Conservation (phyloP, 2,888 invertebrate species). For the Antheraea assamensis region DNA sequence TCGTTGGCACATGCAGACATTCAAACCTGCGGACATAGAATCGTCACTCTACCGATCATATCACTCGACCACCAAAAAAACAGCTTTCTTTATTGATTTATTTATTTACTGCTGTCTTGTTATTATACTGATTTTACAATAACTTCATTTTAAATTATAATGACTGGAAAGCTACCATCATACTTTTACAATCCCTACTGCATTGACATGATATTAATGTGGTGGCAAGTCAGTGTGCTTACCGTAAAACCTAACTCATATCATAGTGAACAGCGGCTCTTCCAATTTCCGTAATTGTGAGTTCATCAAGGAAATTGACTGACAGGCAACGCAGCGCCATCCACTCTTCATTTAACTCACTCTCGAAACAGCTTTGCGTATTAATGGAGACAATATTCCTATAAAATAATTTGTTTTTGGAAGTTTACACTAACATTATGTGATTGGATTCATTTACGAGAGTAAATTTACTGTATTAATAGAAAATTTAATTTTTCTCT, state of each 20-base stretch:
- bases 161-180: not conserved
- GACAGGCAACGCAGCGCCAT: conserved; percentile 64
- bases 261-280: conserved; percentile 40
- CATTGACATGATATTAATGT: conserved; percentile 1
- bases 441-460: not conserved
- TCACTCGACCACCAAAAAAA: too few relatives aligned
- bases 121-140: not conserved
- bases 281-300: conserved; percentile 78
- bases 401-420: not conserved
- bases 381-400: not conserved
- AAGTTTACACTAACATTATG: not conserved
- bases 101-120: not conserved
- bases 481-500: not conserved
- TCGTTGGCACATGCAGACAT: too few relatives aligned
- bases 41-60: too few relatives aligned
- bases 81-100: not conserved
- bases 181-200: not conserved
- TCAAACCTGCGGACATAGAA: too few relatives aligned
- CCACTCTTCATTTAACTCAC: conserved; percentile 53
- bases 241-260: not conserved
- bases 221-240: not conserved
- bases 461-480: not conserved
- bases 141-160: not conserved
- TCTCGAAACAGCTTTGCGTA: not conserved
- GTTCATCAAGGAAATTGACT: conserved; percentile 79